These are phyloP conservation scores for Flexamia atlantica DNA, from an alignment of 2,888 invertebrate genomes.

Conservation along the genomic window DNA sequence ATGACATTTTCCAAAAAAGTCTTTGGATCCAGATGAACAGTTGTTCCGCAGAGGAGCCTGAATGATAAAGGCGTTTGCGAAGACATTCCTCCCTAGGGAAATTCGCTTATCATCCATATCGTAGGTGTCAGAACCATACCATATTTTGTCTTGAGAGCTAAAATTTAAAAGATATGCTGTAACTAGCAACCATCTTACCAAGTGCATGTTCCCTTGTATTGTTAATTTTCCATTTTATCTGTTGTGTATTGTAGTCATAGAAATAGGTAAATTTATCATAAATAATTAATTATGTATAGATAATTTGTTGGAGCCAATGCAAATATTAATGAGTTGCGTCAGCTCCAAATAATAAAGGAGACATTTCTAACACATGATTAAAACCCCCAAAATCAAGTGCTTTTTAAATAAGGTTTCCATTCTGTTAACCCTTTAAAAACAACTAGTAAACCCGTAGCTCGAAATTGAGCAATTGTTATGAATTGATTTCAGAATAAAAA, in stretches of 20 bases:
- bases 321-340: too few relatives aligned
- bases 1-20: neutral
- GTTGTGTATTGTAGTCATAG: conserved; percentile 18
- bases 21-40: neutral
- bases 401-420: too few relatives aligned
- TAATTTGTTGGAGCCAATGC: too few relatives aligned
- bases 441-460: too few relatives aligned
- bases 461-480: too few relatives aligned
- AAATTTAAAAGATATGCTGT: conserved; percentile 7
- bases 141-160: conserved; percentile 14
- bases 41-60: neutral
- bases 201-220: conserved; percentile 4
- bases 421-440: too few relatives aligned
- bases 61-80: conserved; percentile 6
- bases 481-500: too few relatives aligned
- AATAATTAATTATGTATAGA: too few relatives aligned
- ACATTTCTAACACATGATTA: too few relatives aligned
- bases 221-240: conserved; percentile 12
- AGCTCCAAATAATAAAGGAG: too few relatives aligned
- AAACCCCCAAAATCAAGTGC: too few relatives aligned
- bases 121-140: neutral
- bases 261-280: neutral
- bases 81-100: neutral
- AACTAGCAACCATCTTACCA: conserved; percentile 8
- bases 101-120: neutral